Evolutionary conservation across 2,888 invertebrate genomes (phyloP), one percentile per base, ranked within the genome.

Genomic region (Pycnomerus fuliginosus): DNA sequence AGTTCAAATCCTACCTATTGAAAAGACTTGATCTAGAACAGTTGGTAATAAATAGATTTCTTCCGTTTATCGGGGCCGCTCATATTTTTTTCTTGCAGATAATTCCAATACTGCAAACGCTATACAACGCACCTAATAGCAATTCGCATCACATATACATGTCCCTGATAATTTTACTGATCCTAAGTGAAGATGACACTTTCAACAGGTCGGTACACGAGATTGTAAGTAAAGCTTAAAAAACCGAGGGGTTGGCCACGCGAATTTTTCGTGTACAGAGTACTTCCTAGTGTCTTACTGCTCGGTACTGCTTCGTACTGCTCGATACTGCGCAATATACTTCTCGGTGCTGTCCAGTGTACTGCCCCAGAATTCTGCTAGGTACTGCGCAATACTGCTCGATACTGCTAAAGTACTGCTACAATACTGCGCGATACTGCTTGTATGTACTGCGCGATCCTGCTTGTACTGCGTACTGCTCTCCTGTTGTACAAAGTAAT

Each of bases 71-170:
- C n/a, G n/a, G n/a, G n/a, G n/a, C n/a, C n/a, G n/a, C n/a, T n/a
- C n/a, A n/a, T n/a, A n/a, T n/a, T n/a, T 45, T 38, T 44, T 31
- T 39, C 20, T 64, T 74, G 35, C 70, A 90, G 90, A 86, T 95
- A 58, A 82, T 95, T 40, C 98, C 98, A 1, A 88, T 99, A 55
- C 75, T 98, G 33, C 87, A 88, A 74, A 93, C 95, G 32, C 71
- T 99, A 22, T 97, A 98, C 74, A 85, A 92, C 70, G 94, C 92
- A 0, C 88, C 90, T 1, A 89, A 89, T 50, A 90, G 86, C 68
- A 92, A 88, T 56, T 93, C 93, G 0, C 97, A 98, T 74, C 98
- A 98, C 70, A 96, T 98, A 56, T 99, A 99, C 74, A 97, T 99
- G 95, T 94, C 97, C 0, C 80, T 99, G 2, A 99, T 99, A 51